phyloP scores from a whole-genome alignment of 2,797 vertebrate species.

The Tokudaia tokunoshimensis region DNA sequence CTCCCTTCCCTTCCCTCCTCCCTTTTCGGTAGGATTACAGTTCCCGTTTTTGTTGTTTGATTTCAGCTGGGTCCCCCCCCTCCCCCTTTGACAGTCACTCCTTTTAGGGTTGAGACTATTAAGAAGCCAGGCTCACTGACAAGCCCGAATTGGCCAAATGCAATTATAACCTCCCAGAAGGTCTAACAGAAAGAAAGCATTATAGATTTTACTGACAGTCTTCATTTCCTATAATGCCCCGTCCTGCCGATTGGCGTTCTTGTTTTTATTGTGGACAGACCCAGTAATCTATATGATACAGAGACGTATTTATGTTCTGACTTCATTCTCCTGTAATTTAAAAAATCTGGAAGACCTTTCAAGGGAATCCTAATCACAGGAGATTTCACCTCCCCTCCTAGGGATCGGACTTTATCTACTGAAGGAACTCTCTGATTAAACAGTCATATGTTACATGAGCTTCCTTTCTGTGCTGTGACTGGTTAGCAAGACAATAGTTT shows the following conservation, averaged over 20 bases:
- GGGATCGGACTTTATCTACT: slow-evolving; percentile 41
- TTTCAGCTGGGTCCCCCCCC: slow-evolving; percentile 72
- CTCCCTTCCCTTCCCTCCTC: slow-evolving; percentile 73
- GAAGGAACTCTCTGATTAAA: slow-evolving; percentile 47
- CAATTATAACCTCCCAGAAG: slow-evolving; percentile 68
- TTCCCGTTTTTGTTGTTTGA: slow-evolving; percentile 80
- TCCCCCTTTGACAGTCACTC: slow-evolving; percentile 66
- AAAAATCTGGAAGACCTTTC: slow-evolving; percentile 74
- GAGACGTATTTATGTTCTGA: slow-evolving; percentile 13
- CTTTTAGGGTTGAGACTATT: slow-evolving; percentile 66
- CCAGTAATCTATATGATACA: slow-evolving; percentile 32
- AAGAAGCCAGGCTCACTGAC: slow-evolving; percentile 63
- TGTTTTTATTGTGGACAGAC: slow-evolving; percentile 38
- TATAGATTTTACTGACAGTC: slow-evolving; percentile 55
- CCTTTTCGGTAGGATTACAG: slow-evolving; percentile 64
- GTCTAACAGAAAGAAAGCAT: slow-evolving; percentile 65
- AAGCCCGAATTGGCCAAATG: slow-evolving; percentile 62
- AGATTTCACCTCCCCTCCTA: background rate
- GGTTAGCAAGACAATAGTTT: slow-evolving; percentile 73
- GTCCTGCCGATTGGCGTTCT: slow-evolving; percentile 52
- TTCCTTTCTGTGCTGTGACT: slow-evolving; percentile 31
- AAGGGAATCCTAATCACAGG: slow-evolving; percentile 49
- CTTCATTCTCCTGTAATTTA: slow-evolving; percentile 40
- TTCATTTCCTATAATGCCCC: slow-evolving; percentile 49
- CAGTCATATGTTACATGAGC: slow-evolving; percentile 56